These are phyloP conservation scores for Lonchura striata DNA, from an alignment of 2,113 vertebrate genomes.

Conservation along the genomic window DNA sequence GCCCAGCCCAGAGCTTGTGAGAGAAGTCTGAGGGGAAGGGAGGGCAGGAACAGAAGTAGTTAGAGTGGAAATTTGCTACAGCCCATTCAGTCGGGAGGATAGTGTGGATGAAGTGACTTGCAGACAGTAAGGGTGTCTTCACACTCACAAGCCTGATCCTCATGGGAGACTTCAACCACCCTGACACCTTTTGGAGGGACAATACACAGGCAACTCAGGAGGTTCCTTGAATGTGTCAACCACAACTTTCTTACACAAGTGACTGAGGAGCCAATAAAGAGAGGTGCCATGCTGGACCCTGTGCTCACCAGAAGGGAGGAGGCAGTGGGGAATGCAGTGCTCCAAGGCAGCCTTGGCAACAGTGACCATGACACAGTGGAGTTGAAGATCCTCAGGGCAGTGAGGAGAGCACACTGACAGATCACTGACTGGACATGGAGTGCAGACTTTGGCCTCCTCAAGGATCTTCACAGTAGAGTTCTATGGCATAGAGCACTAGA, in stretches of 20 bases:
- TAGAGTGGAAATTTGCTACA: background rate
- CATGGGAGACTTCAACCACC: background rate
- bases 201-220: background rate
- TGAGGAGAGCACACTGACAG: background rate
- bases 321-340: too few relatives aligned
- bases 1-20: background rate
- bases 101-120: background rate
- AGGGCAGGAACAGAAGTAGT: background rate
- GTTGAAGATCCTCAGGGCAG: background rate
- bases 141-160: background rate
- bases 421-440: background rate
- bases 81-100: background rate
- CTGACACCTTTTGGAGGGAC: background rate
- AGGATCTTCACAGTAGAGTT: accelerated
- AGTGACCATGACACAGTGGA: background rate
- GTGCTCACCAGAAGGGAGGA: background rate
- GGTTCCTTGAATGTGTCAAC: background rate
- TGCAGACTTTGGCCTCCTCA: background rate
- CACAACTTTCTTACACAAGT: background rate
- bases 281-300: background rate
- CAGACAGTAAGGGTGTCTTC: background rate
- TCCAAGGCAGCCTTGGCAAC: background rate
- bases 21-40: background rate
- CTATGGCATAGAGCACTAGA: background rate
- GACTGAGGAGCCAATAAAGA: background rate